These are phyloP conservation scores for Aricia agestis DNA, from an alignment of 1,140 invertebrate genomes.

Conservation along the genomic window DNA sequence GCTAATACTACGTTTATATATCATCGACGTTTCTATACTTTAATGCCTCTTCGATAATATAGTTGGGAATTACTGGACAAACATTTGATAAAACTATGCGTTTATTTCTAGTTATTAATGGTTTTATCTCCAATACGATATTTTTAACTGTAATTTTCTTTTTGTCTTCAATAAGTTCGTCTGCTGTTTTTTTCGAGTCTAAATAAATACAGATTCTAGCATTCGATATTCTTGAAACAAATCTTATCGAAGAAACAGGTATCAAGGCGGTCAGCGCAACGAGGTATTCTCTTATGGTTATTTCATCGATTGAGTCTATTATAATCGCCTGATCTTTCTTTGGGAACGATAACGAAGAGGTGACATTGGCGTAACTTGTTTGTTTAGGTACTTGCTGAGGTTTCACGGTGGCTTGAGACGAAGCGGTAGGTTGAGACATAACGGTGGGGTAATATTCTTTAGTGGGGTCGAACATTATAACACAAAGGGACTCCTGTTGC, in stretches of 20 bases:
- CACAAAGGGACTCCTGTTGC: too few species aligned
- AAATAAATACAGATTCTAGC: constrained; percentile 23
- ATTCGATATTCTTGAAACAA: constrained; percentile 27
- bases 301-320: constrained; percentile 25
- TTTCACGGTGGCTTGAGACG: too few species aligned
- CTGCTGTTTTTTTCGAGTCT: constrained; percentile 27
- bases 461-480: too few species aligned
- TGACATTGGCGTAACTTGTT: constrained; percentile 30
- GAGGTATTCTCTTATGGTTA: constrained; percentile 25
- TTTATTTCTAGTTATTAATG: constrained; percentile 29
- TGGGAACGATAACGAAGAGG: constrained; percentile 21
- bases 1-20: too few species aligned
- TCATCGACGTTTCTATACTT: too few species aligned
- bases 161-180: constrained; percentile 22
- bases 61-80: constrained; percentile 14
- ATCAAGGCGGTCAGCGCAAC: too few species aligned
- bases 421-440: too few species aligned
- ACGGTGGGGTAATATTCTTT: too few species aligned
- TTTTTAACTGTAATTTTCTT: constrained; percentile 22
- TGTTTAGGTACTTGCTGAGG: too few species aligned
- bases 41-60: neutral
- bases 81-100: too few species aligned
- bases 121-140: constrained; percentile 21
- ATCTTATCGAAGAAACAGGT: constrained; percentile 23
- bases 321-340: constrained; percentile 31